phyloP scores from a whole-genome alignment of 2,888 invertebrate species.

The Hanleya hanleyi region DNA sequence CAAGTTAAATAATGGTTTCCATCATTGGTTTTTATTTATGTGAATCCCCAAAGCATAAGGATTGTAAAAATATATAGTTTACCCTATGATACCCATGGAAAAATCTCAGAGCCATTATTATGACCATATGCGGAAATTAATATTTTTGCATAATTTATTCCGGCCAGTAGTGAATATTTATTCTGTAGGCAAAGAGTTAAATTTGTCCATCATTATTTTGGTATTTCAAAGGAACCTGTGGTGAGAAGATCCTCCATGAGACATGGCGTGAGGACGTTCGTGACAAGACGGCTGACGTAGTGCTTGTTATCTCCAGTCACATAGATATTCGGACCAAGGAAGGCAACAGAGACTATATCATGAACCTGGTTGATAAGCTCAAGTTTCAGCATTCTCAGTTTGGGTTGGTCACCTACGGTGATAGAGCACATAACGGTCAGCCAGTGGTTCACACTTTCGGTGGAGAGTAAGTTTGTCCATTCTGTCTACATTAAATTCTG shows the following conservation, averaged over 20 bases:
- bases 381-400: background rate
- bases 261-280: background rate
- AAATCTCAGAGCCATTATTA: too few relatives aligned
- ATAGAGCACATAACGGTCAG: background rate
- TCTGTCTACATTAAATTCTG: too few relatives aligned
- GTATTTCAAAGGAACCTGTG: background rate
- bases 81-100: too few relatives aligned
- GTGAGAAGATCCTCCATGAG: background rate
- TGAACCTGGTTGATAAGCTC: background rate
- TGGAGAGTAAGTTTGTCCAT: conserved; percentile 9
- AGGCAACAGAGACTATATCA: background rate
- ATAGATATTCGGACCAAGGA: background rate
- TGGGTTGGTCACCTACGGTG: conserved; percentile 2
- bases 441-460: background rate
- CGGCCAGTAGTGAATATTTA: too few relatives aligned
- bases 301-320: conserved; percentile 11
- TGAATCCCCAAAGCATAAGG: too few relatives aligned
- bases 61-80: too few relatives aligned
- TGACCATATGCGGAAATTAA: too few relatives aligned
- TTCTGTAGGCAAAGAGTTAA: too few relatives aligned
- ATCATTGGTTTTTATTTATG: too few relatives aligned
- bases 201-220: background rate
- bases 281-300: conserved; percentile 2
- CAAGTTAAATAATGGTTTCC: too few relatives aligned
- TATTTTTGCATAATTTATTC: too few relatives aligned